Evolutionary conservation across 2,797 vertebrate species (phyloP), one percentile per base, ranked within the genome.

Genomic region (Phalanger gymnotis): DNA sequence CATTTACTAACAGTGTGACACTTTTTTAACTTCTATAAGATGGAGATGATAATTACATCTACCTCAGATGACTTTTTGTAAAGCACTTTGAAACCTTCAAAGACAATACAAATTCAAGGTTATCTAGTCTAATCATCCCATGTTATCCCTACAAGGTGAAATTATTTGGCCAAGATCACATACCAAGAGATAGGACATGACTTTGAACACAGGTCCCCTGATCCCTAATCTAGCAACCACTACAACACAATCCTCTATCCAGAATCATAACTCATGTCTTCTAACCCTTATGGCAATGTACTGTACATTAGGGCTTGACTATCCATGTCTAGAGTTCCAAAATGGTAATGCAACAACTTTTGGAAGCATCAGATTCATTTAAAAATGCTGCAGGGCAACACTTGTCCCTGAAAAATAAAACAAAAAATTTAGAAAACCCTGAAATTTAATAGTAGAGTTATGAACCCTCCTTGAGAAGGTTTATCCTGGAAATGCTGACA

Each of bases 401-500:
- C 34, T 19, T 66, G n/a, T 13, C 34, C 34, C 16, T 66, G 34
- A 66, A 66, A 66, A 66, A 66, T 34, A 66, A 66, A n/a, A 66
- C 19, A 19, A 6, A 66, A 66, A n/a, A n/a, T 5, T 66, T 66
- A n/a, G 34, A 66, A 66, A 66, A n/a, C 5, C 34, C 97, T 96
- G 93, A 97, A 98, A 98, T 96, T 95, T 98, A 98, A 97, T 97
- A 92, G 31, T 54, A 94, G 92, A 96, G 94, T 47, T 98, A 55
- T 97, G 98, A 98, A 95, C 94, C 90, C 14, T 66, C 95, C 91
- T 92, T 98, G 96, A 92, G 95, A 97, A 3, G 13, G 66, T 97
- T 98, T 96, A 96, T 73, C 96, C 31, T 95, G 92, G 93, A 98
- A 98, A 97, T 93, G 66, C 96, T 98, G 94, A 96, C 97, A 98